These are phyloP conservation scores for Festucalex cinctus DNA, from an alignment of 2,113 vertebrate species.

Conservation along the genomic window DNA sequence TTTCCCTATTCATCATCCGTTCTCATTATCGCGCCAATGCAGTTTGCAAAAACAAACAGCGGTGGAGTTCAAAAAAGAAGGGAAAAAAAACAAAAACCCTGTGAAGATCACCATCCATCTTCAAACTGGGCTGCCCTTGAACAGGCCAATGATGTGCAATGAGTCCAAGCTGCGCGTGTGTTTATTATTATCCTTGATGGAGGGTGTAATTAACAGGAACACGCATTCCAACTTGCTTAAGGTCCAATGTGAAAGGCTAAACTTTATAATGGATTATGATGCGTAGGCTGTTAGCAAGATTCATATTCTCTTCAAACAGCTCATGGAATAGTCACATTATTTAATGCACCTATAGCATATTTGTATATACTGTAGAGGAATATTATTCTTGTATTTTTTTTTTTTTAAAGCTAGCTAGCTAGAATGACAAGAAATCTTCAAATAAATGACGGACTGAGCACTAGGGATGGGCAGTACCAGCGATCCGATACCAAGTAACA, in stretches of 20 bases:
- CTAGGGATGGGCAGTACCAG: no score
- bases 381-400: no score
- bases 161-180: slow-evolving; percentile 43
- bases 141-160: slow-evolving; percentile 51
- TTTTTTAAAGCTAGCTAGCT: no score
- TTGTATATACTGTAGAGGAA: no score
- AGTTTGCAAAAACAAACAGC: slow-evolving; percentile 7
- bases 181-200: slow-evolving; percentile 73
- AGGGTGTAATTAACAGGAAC: slow-evolving; percentile 68
- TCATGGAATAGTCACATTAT: background rate
- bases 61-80: background rate
- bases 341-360: no score
- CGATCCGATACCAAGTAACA: no score
- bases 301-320: background rate
- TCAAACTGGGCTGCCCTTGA: slow-evolving; percentile 61
- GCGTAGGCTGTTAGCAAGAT: slow-evolving; percentile 39
- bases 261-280: slow-evolving; percentile 61
- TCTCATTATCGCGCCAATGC: slow-evolving; percentile 18
- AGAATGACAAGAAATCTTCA: no score
- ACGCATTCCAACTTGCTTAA: slow-evolving; percentile 49
- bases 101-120: slow-evolving; percentile 62
- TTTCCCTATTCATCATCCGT: slow-evolving; percentile 7
- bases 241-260: slow-evolving; percentile 52
- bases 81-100: slow-evolving; percentile 11
- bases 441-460: no score